Base-by-base conservation (phyloP, 2,888 invertebrate genomes). In the Eupithecia abbreviata region DNA sequence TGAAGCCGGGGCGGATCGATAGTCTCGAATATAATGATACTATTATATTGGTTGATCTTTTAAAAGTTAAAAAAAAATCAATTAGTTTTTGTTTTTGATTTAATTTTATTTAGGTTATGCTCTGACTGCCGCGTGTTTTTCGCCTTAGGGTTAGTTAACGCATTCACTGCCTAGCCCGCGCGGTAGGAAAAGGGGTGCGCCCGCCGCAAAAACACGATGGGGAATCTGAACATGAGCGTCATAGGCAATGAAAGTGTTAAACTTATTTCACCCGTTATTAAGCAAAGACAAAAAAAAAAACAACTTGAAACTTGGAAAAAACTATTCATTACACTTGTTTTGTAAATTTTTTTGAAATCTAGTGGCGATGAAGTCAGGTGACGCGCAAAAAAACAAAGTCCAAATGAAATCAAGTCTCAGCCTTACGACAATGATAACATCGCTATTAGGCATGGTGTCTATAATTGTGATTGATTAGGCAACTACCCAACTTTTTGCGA, bases 381-480 rank as follows among this genome's bases (percentile, higher is more conserved):
- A 78, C 70, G 30, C 42, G 66, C 45, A 77, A 72, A 72, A 72
- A 78, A 77, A 77, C 65, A 70, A 79, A 78, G 78, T 76, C 75
- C 74, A 77, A 76, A 82, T 80, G 80, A 79, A 81, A 79, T 81
- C 79, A 81, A 76, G 80, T 81, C 81, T 81, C 81, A 82, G 78
- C 77, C 81, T 58, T 83, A 83, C 80, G 78, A 83, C 78, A 82
- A 84, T 83, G 80, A 82, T 81, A 82, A 76, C 80, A 79, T 75
- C 75, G 74, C 82, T 76, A 76, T 83, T 81, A 77, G 79, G 78
- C 84, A 43, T 79, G 75, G 81, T 82, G 80, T 83, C 84, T 84
- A 84, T 86, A 83, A 85, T 80, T 79, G 80, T 88, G 87, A 90
- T 90, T 88, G 88, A 89, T 90, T 85, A 87, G 41, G 18, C 9